phyloP scores from a whole-genome alignment of 2,113 vertebrate species.

The Archocentrus centrarchus region DNA sequence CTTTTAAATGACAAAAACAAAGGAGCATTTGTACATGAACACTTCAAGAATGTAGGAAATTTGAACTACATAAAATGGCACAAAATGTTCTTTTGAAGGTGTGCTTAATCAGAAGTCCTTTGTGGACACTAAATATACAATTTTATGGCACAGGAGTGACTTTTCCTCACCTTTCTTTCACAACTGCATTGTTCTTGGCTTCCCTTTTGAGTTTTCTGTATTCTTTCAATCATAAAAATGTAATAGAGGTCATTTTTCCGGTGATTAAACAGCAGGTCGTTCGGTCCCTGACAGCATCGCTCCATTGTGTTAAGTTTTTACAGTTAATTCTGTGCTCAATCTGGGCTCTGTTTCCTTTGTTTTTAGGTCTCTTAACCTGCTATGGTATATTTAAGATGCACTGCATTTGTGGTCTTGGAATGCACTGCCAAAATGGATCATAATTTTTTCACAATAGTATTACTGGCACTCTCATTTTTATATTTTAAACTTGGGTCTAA shows the following conservation, averaged over 20 bases:
- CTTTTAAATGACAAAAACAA: constrained; percentile 26
- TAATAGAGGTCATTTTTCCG: background rate
- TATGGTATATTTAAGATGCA: background rate
- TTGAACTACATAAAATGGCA: constrained; percentile 13
- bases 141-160: constrained; percentile 61
- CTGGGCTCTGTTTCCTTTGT: too few relatives aligned
- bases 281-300: background rate
- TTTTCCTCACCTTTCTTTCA: constrained; percentile 27
- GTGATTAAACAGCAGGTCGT: background rate
- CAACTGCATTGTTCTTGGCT: constrained; percentile 27
- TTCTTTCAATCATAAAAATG: background rate
- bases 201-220: background rate
- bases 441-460: constrained; percentile 6
- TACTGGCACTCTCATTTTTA: background rate
- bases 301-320: background rate
- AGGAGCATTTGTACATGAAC: constrained; percentile 26
- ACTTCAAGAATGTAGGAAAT: constrained; percentile 11
- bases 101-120: constrained; percentile 16
- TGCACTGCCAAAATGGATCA: background rate
- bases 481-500: background rate
- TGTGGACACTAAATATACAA: constrained; percentile 18
- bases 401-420: background rate
- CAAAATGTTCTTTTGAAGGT: constrained; percentile 22
- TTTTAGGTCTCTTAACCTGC: background rate
- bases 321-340: background rate